Evolutionary conservation across 1,140 invertebrate genomes (phyloP).

Genomic region (Lordiphosa stackelbergi): DNA sequence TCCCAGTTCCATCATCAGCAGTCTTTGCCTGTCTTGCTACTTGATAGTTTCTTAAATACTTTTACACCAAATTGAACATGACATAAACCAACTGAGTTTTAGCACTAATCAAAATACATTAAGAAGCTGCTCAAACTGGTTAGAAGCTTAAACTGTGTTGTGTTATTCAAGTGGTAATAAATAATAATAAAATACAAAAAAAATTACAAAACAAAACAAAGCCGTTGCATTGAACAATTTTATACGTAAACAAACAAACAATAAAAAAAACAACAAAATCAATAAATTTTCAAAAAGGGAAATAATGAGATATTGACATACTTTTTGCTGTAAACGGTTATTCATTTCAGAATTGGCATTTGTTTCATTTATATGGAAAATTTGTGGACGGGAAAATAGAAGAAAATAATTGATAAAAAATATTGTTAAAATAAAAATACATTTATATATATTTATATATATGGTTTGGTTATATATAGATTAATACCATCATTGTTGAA

Average conservation of each 20-base stretch:
- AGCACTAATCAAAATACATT: too few species aligned
- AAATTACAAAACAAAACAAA: neutral
- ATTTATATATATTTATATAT: constrained; percentile 1
- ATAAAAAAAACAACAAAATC: constrained; percentile 6
- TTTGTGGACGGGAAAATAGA: constrained; percentile 53
- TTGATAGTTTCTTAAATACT: too few species aligned
- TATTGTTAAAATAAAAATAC: constrained; percentile 37
- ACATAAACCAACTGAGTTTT: too few species aligned
- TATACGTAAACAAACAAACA: constrained; percentile 1
- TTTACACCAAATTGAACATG: too few species aligned
- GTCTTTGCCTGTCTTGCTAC: too few species aligned
- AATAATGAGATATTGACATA: constrained; percentile 32
- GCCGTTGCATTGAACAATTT: neutral
- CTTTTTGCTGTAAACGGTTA: constrained; percentile 51
- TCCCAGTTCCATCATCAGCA: too few species aligned
- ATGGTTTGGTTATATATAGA: neutral
- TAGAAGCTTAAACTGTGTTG: too few species aligned
- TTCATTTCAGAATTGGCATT: constrained; percentile 10
- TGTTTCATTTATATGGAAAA: constrained; percentile 16
- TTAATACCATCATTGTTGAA: neutral
- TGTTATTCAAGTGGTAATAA: too few species aligned
- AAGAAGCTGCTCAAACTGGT: too few species aligned
- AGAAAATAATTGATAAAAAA: constrained; percentile 59
- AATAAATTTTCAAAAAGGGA: constrained; percentile 3
- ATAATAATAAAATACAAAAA: too few species aligned